phyloP scores from a whole-genome alignment of 2,888 invertebrate genomes.

The Tetanocera ferruginea region DNA sequence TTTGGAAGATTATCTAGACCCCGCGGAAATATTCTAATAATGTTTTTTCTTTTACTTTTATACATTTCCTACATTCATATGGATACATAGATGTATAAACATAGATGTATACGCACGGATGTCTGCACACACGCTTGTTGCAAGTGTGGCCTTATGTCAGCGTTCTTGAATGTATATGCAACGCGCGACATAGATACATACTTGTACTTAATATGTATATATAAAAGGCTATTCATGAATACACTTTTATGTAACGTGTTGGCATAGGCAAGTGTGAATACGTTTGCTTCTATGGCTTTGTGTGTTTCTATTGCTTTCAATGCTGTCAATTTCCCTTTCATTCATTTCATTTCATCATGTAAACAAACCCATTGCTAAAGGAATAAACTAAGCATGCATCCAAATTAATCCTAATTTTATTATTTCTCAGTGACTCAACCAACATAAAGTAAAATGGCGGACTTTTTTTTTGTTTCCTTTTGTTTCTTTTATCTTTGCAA shows the following conservation, averaged over 20 bases:
- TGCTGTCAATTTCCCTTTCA: constrained; percentile 16
- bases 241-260: constrained; percentile 57
- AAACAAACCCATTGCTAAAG: constrained; percentile 12
- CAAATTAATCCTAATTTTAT: background rate
- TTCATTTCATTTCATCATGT: background rate
- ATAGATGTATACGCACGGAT: background rate
- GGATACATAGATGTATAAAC: constrained; percentile 1
- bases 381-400: background rate
- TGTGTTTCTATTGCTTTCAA: constrained; percentile 9
- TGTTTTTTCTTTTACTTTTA: background rate
- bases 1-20: no score
- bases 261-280: constrained; percentile 13
- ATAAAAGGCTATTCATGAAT: constrained; percentile 52
- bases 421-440: constrained; percentile 3
- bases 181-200: background rate
- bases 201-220: constrained; percentile 12
- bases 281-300: constrained; percentile 8
- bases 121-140: background rate
- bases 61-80: no score
- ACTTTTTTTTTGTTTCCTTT: background rate
- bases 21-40: constrained; percentile 3
- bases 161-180: background rate
- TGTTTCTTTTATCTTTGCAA: background rate
- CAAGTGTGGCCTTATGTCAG: background rate
- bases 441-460: constrained; percentile 18